phyloP scores from a whole-genome alignment of 35 echinoderm and acorn worm species.

The Apostichopus californicus region DNA sequence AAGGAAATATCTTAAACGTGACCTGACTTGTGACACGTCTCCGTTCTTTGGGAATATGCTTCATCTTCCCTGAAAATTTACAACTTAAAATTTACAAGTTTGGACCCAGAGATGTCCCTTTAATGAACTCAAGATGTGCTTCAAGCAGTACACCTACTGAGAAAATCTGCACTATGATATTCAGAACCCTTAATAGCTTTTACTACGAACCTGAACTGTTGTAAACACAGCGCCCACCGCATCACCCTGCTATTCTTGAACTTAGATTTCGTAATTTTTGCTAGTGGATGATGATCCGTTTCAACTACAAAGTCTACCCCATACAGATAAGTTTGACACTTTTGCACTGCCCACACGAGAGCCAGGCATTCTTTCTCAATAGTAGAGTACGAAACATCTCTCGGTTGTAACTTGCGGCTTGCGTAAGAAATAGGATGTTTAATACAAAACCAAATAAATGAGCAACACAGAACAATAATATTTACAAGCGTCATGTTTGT shows the following conservation, averaged over 20 bases:
- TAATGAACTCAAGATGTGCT: no score
- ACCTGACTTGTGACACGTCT: no score
- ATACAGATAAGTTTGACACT: constrained; percentile 32
- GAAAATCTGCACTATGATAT: constrained; percentile 58
- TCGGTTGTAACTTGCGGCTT: constrained; percentile 19
- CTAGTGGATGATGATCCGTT: not conserved
- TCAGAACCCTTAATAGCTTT: constrained; percentile 58
- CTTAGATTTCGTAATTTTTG: constrained; percentile 3
- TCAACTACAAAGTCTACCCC: constrained; percentile 13
- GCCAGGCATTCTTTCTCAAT: not conserved
- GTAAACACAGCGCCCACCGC: constrained; percentile 63
- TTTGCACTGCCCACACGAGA: not conserved
- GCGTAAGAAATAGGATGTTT: constrained; percentile 10
- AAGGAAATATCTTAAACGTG: no score
- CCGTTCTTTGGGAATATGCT: no score
- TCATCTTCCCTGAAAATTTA: no score
- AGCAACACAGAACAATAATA: no score
- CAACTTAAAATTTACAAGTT: no score
- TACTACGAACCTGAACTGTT: constrained; percentile 44
- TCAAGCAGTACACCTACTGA: constrained; percentile 42
- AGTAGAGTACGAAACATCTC: constrained; percentile 22
- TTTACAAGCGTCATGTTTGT: no score
- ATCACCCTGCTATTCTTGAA: constrained; percentile 52
- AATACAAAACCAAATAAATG: no score
- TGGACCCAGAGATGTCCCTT: no score